Evolutionary conservation across 2,888 invertebrate species (phyloP), one percentile per base, ranked within the genome.

Genomic region (Synergus itoensis): DNA sequence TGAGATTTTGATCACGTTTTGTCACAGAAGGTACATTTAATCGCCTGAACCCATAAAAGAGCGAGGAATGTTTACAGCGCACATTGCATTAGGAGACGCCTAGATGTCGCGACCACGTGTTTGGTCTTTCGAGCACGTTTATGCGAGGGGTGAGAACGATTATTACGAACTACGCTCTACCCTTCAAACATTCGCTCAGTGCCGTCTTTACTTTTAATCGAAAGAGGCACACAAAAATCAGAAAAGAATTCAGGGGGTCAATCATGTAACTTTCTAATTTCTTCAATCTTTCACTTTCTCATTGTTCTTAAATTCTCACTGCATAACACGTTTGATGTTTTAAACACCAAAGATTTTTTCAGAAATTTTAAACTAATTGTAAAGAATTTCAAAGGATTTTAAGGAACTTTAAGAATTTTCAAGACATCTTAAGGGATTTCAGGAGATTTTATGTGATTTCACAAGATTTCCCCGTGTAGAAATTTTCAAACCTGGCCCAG

Each of bases 121-220:
- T 87, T 86, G 82, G 82, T 83, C 86, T 85, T 82, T 82, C 77
- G 78, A 83, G 83, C 87, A 87, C 86, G 87, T 86, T 83, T 77
- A 67, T 62, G 60, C 45, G 69, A 64, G 41, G 77, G 78, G 79
- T 80, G 79, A 60, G 48, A 80, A 77, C 77, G 82, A 86, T 84
- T 86, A 83, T 86, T 82, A 79, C 81, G 67, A 81, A 75, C 67
- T 79, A 65, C 67, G 76, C 77, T 76, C 80, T 79, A 82, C 81
- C 79, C 81, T 75, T 77, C 75, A 14, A 77, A 53, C 45, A 69
- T 18, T 65, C 14, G 57, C 65, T 53, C 57, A 53, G 57, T 53
- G 21, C 65, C 41, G 76, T 28, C n/a, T 77, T 36, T n/a, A 62
- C 48, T 64, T 21, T 28, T n/a, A 73, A 73, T 53, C 9, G 48